phyloP scores from a whole-genome alignment of 2,888 invertebrate genomes.

The Myopa testacea region DNA sequence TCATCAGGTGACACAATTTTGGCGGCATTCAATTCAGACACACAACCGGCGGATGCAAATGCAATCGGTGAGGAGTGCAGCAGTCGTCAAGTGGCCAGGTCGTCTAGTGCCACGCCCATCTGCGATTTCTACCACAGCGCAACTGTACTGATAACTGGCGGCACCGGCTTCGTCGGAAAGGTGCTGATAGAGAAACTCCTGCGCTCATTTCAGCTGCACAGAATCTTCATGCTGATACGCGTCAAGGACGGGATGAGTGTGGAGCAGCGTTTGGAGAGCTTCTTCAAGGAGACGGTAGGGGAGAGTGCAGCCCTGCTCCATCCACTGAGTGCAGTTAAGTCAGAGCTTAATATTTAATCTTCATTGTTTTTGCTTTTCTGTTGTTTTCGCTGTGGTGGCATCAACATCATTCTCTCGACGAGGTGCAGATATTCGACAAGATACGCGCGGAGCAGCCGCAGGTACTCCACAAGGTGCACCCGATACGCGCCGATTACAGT shows the following conservation, averaged over 20 bases:
- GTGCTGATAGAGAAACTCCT: slow-evolving; percentile 67
- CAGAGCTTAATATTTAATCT: neutral
- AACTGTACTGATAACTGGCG: slow-evolving; percentile 67
- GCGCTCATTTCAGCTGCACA: slow-evolving; percentile 63
- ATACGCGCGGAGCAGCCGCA: slow-evolving; percentile 69
- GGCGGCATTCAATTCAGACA: too few relatives aligned
- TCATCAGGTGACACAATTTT: too few relatives aligned
- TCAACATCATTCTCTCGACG: neutral
- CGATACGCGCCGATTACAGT: slow-evolving; percentile 71
- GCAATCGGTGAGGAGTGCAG: too few relatives aligned
- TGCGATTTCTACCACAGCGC: slow-evolving; percentile 65
- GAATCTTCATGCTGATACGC: slow-evolving; percentile 67
- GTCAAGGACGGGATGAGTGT: slow-evolving; percentile 65
- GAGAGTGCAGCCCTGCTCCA: neutral
- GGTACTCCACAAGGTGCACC: slow-evolving; percentile 71
- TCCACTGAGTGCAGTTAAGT: neutral
- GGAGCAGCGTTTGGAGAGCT: slow-evolving; percentile 62
- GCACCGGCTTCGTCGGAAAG: slow-evolving; percentile 68
- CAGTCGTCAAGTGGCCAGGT: too few relatives aligned
- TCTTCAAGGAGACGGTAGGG: slow-evolving; percentile 66
- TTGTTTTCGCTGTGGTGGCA: slow-evolving; percentile 3
- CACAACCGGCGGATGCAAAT: too few relatives aligned
- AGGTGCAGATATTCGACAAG: slow-evolving; percentile 71
- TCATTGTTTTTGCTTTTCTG: neutral
- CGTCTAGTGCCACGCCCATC: slow-evolving; percentile 53